Conservation (phyloP, 2,797 vertebrate species). For the Rhabdophis nuchalis region DNA sequence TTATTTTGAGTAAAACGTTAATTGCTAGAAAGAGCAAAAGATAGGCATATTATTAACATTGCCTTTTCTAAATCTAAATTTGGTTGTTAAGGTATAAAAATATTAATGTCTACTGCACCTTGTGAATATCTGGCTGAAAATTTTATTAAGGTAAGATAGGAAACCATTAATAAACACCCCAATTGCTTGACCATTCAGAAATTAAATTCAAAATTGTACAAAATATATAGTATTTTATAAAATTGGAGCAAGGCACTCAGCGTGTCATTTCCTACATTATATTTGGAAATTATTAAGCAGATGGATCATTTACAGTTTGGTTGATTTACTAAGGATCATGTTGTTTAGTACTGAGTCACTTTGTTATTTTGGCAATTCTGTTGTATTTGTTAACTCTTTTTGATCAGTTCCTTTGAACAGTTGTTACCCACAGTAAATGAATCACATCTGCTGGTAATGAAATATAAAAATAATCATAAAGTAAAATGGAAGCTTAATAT, state of each 20-base stretch:
- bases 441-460: slow-evolving; percentile 44
- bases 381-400: slow-evolving; percentile 42
- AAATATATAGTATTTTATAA: neutral
- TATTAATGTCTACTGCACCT: neutral
- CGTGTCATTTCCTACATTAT: neutral
- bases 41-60: neutral
- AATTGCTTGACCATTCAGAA: neutral
- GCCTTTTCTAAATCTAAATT: neutral
- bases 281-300: slow-evolving; percentile 2
- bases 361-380: slow-evolving; percentile 41
- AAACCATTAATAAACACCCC: neutral
- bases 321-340: neutral
- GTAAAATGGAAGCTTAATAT: slow-evolving; percentile 13
- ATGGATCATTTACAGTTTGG: slow-evolving; percentile 13
- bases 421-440: slow-evolving; percentile 31
- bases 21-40: neutral
- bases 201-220: neutral
- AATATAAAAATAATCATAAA: slow-evolving; percentile 22
- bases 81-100: neutral
- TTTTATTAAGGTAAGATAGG: neutral
- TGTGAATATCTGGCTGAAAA: neutral
- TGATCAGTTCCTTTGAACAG: slow-evolving; percentile 47
- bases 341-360: neutral
- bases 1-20: neutral
- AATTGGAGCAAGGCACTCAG: neutral